phyloP scores from a whole-genome alignment of 2,888 invertebrate species.

The Cerceris ruficornis region DNA sequence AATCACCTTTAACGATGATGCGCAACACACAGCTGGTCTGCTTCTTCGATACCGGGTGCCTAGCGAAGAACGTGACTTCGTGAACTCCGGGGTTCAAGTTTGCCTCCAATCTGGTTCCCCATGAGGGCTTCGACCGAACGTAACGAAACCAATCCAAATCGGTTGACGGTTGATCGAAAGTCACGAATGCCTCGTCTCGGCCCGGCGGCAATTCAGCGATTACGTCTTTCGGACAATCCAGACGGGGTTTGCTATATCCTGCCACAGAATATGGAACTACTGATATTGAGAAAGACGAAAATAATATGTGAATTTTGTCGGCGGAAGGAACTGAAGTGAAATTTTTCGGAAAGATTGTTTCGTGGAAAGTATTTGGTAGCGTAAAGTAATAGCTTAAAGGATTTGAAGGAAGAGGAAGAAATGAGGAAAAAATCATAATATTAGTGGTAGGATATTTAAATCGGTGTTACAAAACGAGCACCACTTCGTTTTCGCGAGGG shows the following conservation, averaged over 20 bases:
- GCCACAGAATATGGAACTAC: constrained; percentile 18
- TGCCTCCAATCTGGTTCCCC: constrained; percentile 82
- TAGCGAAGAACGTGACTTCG: constrained; percentile 82
- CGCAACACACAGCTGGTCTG: constrained; percentile 81
- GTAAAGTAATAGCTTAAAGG: no score
- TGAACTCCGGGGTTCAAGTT: constrained; percentile 82
- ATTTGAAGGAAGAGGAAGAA: no score
- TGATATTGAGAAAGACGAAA: neutral
- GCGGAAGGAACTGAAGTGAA: neutral
- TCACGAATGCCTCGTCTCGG: constrained; percentile 81
- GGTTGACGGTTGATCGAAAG: constrained; percentile 83
- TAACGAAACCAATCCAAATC: constrained; percentile 83
- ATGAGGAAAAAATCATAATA: no score
- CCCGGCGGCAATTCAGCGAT: constrained; percentile 81
- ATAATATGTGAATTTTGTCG: neutral
- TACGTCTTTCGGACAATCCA: constrained; percentile 83
- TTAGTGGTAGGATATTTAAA: no score
- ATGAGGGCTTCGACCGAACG: constrained; percentile 82
- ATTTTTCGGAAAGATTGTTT: no score
- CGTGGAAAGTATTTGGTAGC: no score
- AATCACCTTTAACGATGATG: constrained; percentile 79
- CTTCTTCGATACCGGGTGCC: constrained; percentile 82
- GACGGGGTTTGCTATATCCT: constrained; percentile 83
- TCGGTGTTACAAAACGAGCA: no score
- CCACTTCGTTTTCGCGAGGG: no score